These are phyloP conservation scores for Sarcoramphus papa DNA, from an alignment of 2,797 vertebrate genomes.

Conservation along the genomic window DNA sequence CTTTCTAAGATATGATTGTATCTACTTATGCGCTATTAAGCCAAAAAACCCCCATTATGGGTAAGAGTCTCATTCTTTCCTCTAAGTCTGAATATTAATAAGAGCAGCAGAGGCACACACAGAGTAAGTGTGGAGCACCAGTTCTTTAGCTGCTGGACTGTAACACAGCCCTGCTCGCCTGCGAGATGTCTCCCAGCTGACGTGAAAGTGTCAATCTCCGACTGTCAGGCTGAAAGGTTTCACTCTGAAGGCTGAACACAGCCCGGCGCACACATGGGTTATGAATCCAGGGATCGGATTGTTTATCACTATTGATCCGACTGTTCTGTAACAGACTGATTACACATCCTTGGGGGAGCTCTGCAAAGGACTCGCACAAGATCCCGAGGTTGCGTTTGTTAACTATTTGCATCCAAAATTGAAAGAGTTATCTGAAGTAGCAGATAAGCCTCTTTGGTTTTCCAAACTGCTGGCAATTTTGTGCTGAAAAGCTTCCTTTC, in stretches of 20 bases:
- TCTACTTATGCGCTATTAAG: not conserved
- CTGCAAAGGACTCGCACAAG: not conserved
- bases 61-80: not conserved
- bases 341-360: not conserved
- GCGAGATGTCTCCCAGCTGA: not conserved
- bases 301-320: not conserved
- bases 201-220: fast-evolving
- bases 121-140: not conserved
- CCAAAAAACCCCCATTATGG: not conserved
- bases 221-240: not conserved
- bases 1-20: not conserved
- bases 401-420: not conserved
- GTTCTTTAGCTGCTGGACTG: not conserved
- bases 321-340: not conserved
- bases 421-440: not conserved
- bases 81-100: not conserved
- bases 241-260: not conserved
- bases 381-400: not conserved
- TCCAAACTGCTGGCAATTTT: constrained; percentile 15
- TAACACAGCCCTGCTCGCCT: not conserved
- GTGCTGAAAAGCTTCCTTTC: constrained; percentile 33
- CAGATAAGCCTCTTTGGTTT: constrained; percentile 24
- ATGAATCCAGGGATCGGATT: not conserved
- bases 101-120: not conserved
- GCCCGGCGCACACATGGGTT: not conserved